These are phyloP conservation scores for Drosophila kikkawai DNA, from an alignment of 1,140 invertebrate genomes.

Conservation along the genomic window DNA sequence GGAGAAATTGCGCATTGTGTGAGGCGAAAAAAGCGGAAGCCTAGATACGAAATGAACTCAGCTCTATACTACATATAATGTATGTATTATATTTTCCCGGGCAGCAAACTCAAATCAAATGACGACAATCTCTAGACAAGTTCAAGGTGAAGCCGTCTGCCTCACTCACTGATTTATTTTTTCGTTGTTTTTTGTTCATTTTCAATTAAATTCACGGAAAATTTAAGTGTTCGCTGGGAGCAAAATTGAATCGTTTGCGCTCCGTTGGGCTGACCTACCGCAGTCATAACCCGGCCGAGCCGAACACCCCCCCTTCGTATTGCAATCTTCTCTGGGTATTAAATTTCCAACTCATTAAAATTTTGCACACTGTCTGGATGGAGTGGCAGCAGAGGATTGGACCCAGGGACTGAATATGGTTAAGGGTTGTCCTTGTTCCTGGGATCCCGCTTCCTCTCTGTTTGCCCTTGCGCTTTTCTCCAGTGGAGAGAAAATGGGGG, in stretches of 20 bases:
- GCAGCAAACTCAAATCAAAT: constrained; percentile 34
- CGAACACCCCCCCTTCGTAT: not conserved
- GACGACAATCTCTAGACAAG: constrained; percentile 55
- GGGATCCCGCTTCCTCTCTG: constrained; percentile 6
- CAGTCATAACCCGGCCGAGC: constrained; percentile 31
- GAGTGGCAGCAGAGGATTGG: constrained; percentile 25
- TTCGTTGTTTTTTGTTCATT: constrained; percentile 42
- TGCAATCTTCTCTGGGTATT: constrained; percentile 68
- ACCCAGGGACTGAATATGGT: constrained; percentile 18
- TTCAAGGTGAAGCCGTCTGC: constrained; percentile 63
- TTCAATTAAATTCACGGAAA: constrained; percentile 73
- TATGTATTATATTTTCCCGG: constrained; percentile 25
- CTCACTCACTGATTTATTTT: constrained; percentile 4
- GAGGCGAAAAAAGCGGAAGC: constrained; percentile 52
- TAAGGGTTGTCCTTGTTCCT: constrained; percentile 12
- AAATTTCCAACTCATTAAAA: constrained; percentile 84
- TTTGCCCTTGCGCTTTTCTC: constrained; percentile 63
- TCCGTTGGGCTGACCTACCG: constrained; percentile 67
- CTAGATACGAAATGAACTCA: constrained; percentile 39
- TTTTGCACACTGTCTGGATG: constrained; percentile 76
- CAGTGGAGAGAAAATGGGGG: not conserved
- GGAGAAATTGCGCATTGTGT: constrained; percentile 69
- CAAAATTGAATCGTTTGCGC: constrained; percentile 74
- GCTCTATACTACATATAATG: constrained; percentile 1
- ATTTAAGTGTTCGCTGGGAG: constrained; percentile 56